Conservation (phyloP, 1,140 invertebrate genomes). For the Drosophila parabipectinata region DNA sequence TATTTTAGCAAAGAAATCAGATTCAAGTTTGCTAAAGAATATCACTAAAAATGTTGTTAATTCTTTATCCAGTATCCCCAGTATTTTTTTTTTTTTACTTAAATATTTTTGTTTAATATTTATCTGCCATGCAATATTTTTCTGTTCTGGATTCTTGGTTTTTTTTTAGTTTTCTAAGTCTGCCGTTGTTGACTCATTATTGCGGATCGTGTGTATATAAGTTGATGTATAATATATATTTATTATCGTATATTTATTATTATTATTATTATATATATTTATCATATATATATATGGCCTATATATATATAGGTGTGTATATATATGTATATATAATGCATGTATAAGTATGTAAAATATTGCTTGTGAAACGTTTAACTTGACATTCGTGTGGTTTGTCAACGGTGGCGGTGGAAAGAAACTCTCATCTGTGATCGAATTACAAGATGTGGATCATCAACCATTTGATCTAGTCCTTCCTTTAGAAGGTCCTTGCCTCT, state of each 20-base stretch:
- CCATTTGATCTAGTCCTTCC: too few relatives aligned
- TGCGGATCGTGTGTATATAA: conserved; percentile 44
- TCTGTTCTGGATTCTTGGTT: conserved; percentile 1
- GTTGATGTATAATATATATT: conserved; percentile 44
- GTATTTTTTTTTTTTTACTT: conserved; percentile 3
- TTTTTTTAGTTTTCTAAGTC: conserved; percentile 14
- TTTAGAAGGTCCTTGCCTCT: too few relatives aligned
- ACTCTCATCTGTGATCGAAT: conserved; percentile 24
- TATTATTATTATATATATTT: conserved; percentile 20
- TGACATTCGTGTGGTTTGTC: conserved; percentile 66
- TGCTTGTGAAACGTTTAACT: conserved; percentile 81
- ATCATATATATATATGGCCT: conserved; percentile 31
- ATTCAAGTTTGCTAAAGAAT: conserved; percentile 66
- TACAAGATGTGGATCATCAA: too few relatives aligned
- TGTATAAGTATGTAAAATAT: conserved; percentile 75
- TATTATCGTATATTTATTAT: conserved; percentile 41
- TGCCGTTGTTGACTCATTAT: conserved; percentile 32
- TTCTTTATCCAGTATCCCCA: conserved; percentile 3
- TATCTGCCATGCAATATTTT: conserved; percentile 19
- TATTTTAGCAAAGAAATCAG: conserved; percentile 59
- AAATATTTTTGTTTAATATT: neutral
- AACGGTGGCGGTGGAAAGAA: conserved; percentile 45
- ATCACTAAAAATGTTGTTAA: conserved; percentile 66
- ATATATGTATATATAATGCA: conserved; percentile 54
- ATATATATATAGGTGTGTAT: conserved; percentile 38